Conservation (phyloP, 2,888 invertebrate genomes). For the Ischnus inquisitorius region DNA sequence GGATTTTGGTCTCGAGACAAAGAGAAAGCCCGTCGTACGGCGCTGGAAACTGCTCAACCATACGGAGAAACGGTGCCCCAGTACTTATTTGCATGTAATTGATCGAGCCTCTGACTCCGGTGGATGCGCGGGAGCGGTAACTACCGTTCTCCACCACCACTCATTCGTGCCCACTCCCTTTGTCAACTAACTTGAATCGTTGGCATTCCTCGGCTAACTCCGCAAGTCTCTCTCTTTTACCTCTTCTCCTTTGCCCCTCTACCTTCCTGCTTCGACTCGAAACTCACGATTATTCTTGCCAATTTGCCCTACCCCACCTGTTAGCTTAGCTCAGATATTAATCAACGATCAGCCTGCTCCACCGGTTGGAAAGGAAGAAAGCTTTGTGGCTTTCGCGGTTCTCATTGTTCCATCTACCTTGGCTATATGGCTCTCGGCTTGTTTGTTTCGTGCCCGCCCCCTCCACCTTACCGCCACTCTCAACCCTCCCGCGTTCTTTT, state of each 20-base stretch:
- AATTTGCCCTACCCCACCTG: slow-evolving; percentile 67
- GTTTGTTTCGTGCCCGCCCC: slow-evolving; percentile 11
- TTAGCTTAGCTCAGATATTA: slow-evolving; percentile 64
- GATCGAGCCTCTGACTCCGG: slow-evolving; percentile 75
- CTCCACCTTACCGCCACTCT: too few relatives aligned
- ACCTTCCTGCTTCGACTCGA: not conserved
- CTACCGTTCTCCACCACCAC: slow-evolving; percentile 52
- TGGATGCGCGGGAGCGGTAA: slow-evolving; percentile 69
- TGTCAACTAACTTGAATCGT: slow-evolving; percentile 64
- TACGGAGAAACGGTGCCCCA: slow-evolving; percentile 62
- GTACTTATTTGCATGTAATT: slow-evolving; percentile 83
- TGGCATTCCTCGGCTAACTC: slow-evolving; percentile 33
- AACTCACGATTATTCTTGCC: slow-evolving; percentile 52
- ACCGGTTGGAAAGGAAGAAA: slow-evolving; percentile 5
- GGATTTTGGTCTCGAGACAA: slow-evolving; percentile 60
- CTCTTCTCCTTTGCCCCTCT: slow-evolving; percentile 4
- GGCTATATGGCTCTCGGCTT: slow-evolving; percentile 39
- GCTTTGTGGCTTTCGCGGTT: slow-evolving; percentile 38
- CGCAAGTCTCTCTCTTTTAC: not conserved
- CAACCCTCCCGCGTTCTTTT: slow-evolving; percentile 1
- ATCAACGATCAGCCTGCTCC: slow-evolving; percentile 59
- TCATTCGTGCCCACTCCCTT: slow-evolving; percentile 66
- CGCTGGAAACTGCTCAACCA: slow-evolving; percentile 39
- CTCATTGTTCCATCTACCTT: slow-evolving; percentile 33
- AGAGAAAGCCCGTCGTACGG: slow-evolving; percentile 30